Percentiles rank a stretch among this genome's conserved stretches.
These are phyloP conservation scores for Alethe diademata DNA, from an alignment of 2,113 vertebrate species.

Conservation along the genomic window DNA sequence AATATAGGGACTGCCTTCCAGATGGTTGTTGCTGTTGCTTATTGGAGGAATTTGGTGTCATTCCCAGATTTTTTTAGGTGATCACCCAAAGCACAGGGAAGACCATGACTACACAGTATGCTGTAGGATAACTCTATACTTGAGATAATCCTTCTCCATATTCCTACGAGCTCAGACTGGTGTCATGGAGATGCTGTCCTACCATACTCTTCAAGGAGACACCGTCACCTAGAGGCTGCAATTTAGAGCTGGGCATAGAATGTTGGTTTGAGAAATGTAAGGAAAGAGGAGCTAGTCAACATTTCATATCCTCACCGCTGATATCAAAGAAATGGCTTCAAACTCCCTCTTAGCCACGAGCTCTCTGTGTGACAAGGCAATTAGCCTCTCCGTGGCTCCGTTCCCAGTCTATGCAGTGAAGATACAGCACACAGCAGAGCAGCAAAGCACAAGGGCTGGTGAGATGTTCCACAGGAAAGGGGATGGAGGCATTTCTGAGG, in stretches of 20 bases:
- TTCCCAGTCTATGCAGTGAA: background rate
- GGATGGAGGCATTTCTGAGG: background rate
- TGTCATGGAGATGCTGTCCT: background rate
- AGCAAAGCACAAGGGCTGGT: background rate
- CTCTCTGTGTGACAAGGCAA: background rate
- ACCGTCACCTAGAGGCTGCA: background rate
- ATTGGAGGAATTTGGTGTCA: background rate
- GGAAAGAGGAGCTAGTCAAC: background rate
- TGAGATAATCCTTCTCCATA: background rate
- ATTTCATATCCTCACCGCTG: background rate
- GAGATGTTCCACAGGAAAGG: rapidly evolving
- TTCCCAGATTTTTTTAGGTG: background rate
- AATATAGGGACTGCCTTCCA: background rate
- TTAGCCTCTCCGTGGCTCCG: background rate
- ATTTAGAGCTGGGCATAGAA: background rate
- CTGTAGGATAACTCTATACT: background rate
- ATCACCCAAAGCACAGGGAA: background rate
- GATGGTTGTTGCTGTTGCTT: background rate
- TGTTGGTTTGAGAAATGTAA: background rate
- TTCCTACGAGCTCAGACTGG: background rate
- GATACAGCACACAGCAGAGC: background rate
- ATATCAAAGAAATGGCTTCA: background rate
- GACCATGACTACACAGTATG: background rate
- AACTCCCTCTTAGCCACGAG: background rate
- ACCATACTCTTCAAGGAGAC: background rate